Percentiles rank a stretch among this genome's conserved stretches.
Evolutionary conservation across 2,113 vertebrate species (phyloP).

Genomic region (Atlantisia rogersi): DNA sequence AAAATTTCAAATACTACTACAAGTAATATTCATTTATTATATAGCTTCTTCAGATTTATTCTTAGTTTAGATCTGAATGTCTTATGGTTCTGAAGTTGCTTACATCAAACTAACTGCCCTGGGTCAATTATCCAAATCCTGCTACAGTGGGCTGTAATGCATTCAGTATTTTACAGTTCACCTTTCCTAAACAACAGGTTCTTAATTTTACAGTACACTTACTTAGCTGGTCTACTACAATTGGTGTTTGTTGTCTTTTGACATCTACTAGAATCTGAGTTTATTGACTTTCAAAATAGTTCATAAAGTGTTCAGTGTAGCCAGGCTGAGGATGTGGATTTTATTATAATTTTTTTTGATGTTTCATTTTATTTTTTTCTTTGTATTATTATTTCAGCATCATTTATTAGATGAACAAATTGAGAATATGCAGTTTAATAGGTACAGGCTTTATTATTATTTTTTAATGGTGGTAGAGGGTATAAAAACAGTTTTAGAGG

Average conservation of each 20-base stretch:
- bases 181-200: background rate
- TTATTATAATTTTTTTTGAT: background rate
- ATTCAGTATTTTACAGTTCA: background rate
- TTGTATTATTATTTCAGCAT: background rate
- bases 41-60: background rate
- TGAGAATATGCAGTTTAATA: background rate
- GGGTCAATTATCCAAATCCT: background rate
- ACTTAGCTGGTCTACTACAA: background rate
- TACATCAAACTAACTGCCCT: background rate
- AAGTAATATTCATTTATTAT: background rate
- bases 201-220: background rate
- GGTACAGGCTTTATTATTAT: background rate
- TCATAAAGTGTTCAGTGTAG: background rate
- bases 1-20: background rate
- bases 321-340: background rate
- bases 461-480: background rate
- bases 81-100: background rate
- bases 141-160: background rate
- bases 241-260: background rate
- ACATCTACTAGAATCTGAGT: background rate
- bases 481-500: background rate
- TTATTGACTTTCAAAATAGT: background rate
- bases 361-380: background rate
- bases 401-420: background rate
- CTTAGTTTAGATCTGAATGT: background rate